These are phyloP conservation scores for Hydrozoanthus tunicans DNA, from an alignment of 64 coral and sea anemone species.

Conservation along the genomic window DNA sequence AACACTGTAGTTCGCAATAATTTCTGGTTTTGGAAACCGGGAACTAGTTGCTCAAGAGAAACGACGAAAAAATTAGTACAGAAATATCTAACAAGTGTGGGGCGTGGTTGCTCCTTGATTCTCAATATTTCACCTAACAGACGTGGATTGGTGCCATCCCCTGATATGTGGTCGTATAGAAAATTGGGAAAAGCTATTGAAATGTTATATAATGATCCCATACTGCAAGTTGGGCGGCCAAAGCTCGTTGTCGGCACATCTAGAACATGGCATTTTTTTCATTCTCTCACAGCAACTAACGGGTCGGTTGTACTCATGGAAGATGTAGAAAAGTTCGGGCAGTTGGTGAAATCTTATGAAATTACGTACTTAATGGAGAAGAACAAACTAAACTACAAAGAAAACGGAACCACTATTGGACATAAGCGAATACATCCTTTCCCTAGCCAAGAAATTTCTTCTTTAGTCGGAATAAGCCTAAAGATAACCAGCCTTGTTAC, in stretches of 20 bases:
- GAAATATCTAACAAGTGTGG: constrained; percentile 46
- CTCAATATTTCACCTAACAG: constrained; percentile 48
- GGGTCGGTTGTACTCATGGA: constrained; percentile 59
- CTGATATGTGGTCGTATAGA: constrained; percentile 45
- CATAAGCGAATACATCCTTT: constrained; percentile 60
- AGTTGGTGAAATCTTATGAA: constrained; percentile 40
- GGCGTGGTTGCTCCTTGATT: constrained; percentile 48
- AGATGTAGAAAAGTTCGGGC: constrained; percentile 45
- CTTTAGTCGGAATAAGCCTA: constrained; percentile 36
- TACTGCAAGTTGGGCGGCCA: constrained; percentile 34
- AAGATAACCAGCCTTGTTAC: constrained; percentile 51
- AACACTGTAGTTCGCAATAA: constrained; percentile 13
- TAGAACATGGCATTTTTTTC: constrained; percentile 32
- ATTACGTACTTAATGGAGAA: constrained; percentile 19
- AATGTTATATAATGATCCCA: constrained; percentile 27
- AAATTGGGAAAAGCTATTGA: constrained; percentile 28
- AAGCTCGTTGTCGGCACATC: constrained; percentile 12
- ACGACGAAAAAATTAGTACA: not conserved
- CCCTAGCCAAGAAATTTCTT: not conserved
- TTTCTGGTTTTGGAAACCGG: constrained; percentile 53
- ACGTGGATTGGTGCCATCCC: constrained; percentile 13
- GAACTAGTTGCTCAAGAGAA: not conserved
- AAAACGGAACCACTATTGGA: constrained; percentile 33
- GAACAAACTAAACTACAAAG: not conserved
- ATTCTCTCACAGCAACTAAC: not conserved